Base-by-base conservation (phyloP, 1,140 invertebrate species). In the Melitaea cinxia region DNA sequence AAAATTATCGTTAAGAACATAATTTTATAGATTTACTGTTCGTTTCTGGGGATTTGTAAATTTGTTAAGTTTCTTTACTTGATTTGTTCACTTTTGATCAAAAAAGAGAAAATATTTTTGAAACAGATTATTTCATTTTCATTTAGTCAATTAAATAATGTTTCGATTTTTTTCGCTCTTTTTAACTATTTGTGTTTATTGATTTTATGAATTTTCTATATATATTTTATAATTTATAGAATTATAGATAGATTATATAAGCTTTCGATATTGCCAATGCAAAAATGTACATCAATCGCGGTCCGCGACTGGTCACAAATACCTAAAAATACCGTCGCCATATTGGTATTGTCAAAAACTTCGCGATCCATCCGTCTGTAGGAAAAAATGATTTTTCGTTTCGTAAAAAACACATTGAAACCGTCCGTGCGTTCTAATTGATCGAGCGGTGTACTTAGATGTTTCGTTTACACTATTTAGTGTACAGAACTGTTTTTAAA, bases 281-380 rank as follows among this genome's bases (percentile, higher is more conserved):
- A 19, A 70, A 79, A 73, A 84, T 68, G 69, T 68, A 73, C 69
- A 78, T 28, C 70, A 60, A 74, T 78, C n/a, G n/a, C n/a, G n/a
- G n/a, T n/a, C 77, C 72, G 69, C 75, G 73, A 72, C 85, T 85
- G 81, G 80, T 84, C 82, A 88, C 74, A 87, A 87, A 87, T 85
- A 73, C 78, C 85, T 89, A 89, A 88, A 89, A 89, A 87, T 89
- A 87, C 67, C 85, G 87, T 85, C 87, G 87, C 87, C 87, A 89
- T 89, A 89, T 89, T 89, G 85, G 87, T 86, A 89, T 89, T 89
- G 85, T 89, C 87, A 89, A 89, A 89, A 85, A 83, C 69, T 85
- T 82, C 82, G 77, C 70, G 74, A 80, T 80, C 75, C 72, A 82
- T 83, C 79, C 78, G 79, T 83, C 76, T 77, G 74, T 76, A 77